phyloP scores from a whole-genome alignment of 2,113 vertebrate genomes.

The Poeciliopsis prolifica region DNA sequence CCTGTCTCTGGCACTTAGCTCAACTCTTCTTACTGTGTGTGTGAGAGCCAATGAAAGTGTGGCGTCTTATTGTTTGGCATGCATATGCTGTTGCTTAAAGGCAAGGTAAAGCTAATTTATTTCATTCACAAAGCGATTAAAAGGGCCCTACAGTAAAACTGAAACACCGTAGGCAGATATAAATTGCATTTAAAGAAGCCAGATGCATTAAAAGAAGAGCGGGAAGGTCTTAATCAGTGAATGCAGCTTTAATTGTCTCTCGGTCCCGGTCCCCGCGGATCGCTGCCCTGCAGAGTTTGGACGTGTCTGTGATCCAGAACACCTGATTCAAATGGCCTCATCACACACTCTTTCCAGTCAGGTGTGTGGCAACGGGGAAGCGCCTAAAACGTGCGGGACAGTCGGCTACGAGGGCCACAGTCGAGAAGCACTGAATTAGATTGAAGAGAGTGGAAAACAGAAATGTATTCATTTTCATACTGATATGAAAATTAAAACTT shows the following conservation, averaged over 20 bases:
- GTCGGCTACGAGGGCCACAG: no score
- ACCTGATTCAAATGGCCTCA: no score
- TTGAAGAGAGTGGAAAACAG: not conserved
- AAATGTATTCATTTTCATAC: not conserved
- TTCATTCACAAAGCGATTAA: not conserved
- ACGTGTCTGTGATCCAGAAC: no score
- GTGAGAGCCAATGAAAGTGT: slow-evolving; percentile 4
- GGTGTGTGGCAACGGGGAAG: no score
- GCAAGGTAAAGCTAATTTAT: not conserved
- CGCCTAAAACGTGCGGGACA: no score
- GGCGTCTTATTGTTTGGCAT: slow-evolving; percentile 34
- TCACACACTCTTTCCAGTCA: no score
- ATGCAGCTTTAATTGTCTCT: not conserved
- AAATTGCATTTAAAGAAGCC: not conserved
- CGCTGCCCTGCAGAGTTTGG: no score
- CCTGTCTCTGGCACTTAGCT: slow-evolving; percentile 63
- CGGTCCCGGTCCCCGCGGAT: no score
- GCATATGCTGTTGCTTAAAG: slow-evolving; percentile 11
- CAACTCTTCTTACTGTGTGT: slow-evolving; percentile 45
- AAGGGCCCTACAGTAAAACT: not conserved
- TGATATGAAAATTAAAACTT: not conserved
- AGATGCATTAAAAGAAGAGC: not conserved
- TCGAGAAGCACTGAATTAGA: no score
- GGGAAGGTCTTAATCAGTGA: not conserved
- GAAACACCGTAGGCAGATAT: not conserved